Evolutionary conservation across 2,797 vertebrate genomes (phyloP).

Genomic region (Danio tinwini): DNA sequence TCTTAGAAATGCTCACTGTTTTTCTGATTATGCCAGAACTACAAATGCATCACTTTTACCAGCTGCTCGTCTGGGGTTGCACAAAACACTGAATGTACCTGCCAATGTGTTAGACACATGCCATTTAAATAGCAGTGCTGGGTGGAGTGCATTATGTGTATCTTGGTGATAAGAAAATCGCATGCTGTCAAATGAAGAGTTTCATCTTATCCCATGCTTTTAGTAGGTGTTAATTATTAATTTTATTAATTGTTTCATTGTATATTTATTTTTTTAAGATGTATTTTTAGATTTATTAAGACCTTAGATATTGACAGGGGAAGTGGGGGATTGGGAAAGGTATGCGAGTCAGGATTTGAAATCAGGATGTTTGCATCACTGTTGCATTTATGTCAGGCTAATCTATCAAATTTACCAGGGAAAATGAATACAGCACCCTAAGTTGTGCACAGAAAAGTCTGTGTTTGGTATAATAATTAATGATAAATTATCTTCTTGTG

Average conservation of each 20-base stretch:
- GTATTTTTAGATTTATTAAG: too few relatives aligned
- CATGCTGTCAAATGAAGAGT: not conserved
- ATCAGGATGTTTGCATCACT: too few relatives aligned
- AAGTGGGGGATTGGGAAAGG: too few relatives aligned
- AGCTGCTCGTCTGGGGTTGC: constrained; percentile 13
- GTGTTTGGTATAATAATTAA: too few relatives aligned
- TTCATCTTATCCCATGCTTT: not conserved
- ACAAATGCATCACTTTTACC: not conserved
- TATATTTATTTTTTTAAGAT: too few relatives aligned
- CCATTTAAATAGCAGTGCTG: not conserved
- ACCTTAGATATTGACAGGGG: too few relatives aligned
- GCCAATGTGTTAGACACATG: constrained; percentile 20
- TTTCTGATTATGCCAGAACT: not conserved
- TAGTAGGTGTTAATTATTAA: not conserved
- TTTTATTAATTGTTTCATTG: not conserved
- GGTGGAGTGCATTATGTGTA: not conserved
- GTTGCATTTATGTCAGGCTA: too few relatives aligned
- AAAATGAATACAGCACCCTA: too few relatives aligned
- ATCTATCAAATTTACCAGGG: too few relatives aligned
- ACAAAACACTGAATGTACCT: constrained; percentile 24
- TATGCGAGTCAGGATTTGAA: too few relatives aligned
- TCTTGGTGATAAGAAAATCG: not conserved
- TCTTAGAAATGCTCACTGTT: not conserved
- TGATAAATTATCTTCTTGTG: too few relatives aligned
- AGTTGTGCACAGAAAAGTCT: too few relatives aligned